Evolutionary conservation across 2,888 invertebrate species (phyloP), one percentile per base, ranked within the genome.

Genomic region (Falcaria lacertinaria): DNA sequence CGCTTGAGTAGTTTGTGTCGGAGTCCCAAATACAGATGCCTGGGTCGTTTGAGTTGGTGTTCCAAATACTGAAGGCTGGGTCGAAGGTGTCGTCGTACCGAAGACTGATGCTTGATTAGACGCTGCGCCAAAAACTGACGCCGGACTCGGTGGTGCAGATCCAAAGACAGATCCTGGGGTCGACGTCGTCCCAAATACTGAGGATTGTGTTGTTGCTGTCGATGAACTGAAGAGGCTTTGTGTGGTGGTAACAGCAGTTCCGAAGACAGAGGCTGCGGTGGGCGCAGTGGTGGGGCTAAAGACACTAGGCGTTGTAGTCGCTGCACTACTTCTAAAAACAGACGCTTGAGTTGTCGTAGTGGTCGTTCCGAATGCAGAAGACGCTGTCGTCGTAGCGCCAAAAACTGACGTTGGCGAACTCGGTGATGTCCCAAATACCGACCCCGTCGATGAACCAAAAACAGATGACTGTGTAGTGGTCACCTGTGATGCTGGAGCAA

Each of bases 91-190:
- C 1, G 61, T 42, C 3, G 62, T 43, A 2, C 67, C 77, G 40
- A 80, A 81, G 4, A 74, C 58, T 2, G 78, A 71, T 1, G 71
- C 42, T 47, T 64, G 67, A 15, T 67, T 62, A 13, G 60, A 46
- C 1, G 50, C 15, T 5, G 50, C 32, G 6, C 49, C 50, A 33
- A 52, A 54, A 7, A 52, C 48, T 1, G 57, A 50, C 14, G 50
- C 34, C 37, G 45, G 41, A 37, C 44, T 55, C n/a, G 37, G 8
- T 5, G 50, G 33, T 36, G 54, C 15, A 1, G 50, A 15, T 15
- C 59, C 60, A 33, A 63, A 63, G 4, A 57, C 43, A 11, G 60
- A 51, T 1, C 54, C 36, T 38, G 50, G 54, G 15, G 43, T 49
- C 33, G 33, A 42, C 33, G 53, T 36, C 2, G 52, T 34, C 2